These are phyloP conservation scores for Potamarius usumacintae DNA, from an alignment of 2,113 vertebrate genomes.

Conservation along the genomic window DNA sequence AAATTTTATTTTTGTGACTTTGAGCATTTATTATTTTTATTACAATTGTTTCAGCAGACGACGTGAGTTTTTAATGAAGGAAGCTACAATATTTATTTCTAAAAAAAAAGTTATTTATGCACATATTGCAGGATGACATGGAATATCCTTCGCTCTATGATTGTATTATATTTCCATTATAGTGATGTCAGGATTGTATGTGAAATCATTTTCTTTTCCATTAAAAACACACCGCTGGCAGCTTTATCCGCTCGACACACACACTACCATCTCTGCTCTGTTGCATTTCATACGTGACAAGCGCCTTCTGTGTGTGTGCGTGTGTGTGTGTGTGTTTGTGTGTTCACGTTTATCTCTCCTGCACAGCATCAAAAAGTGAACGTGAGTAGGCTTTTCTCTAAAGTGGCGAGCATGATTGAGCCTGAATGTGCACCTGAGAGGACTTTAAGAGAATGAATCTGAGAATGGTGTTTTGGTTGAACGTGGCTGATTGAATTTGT, in stretches of 20 bases:
- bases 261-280: conserved; percentile 28
- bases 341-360: conserved; percentile 51
- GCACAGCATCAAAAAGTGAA: conserved; percentile 57
- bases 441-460: conserved; percentile 38
- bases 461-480: conserved; percentile 29
- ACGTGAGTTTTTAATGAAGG: not conserved
- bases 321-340: conserved; percentile 30
- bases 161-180: not conserved
- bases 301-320: conserved; percentile 46
- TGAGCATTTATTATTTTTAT: not conserved
- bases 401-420: conserved; percentile 51
- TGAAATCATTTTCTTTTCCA: conserved; percentile 10
- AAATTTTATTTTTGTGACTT: not conserved
- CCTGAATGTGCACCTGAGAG: conserved; percentile 43
- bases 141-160: not conserved
- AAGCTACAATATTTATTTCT: not conserved
- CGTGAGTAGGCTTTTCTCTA: conserved; percentile 56
- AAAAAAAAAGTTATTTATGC: not conserved
- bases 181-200: not conserved
- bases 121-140: not conserved
- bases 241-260: not conserved
- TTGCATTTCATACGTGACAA: conserved; percentile 52
- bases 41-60: not conserved
- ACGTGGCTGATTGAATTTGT: conserved; percentile 23
- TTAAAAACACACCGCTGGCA: not conserved